Conservation (phyloP, 1,140 invertebrate genomes). For the Theocolax elegans region DNA sequence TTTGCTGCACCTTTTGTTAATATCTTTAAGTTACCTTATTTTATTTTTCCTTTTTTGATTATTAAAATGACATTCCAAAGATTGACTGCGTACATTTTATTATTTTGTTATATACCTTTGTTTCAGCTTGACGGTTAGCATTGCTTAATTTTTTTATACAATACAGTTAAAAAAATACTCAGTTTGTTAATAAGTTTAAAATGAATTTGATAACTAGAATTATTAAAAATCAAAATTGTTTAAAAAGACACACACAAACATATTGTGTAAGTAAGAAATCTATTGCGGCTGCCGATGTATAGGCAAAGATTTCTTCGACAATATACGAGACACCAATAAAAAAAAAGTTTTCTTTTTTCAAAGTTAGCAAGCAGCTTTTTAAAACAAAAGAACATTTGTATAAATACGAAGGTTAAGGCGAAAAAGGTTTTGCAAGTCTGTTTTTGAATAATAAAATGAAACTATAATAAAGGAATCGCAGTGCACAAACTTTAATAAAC, state of each 20-base stretch:
- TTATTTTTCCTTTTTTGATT: constrained; percentile 39
- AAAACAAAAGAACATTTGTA: no score
- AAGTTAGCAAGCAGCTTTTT: neutral
- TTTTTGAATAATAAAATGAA: no score
- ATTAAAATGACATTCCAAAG: constrained; percentile 44
- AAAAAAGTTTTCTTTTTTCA: no score
- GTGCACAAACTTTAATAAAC: constrained; percentile 24
- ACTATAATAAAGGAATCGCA: no score
- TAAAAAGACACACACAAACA: neutral
- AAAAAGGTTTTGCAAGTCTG: no score
- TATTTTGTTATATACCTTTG: constrained; percentile 33
- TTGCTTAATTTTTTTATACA: neutral
- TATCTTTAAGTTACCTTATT: constrained; percentile 40
- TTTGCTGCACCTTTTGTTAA: constrained; percentile 34
- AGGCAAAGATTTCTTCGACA: constrained; percentile 19
- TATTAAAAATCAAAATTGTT: constrained; percentile 10
- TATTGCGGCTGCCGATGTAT: neutral
- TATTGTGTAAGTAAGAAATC: constrained; percentile 16
- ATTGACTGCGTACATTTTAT: constrained; percentile 9
- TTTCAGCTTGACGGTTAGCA: neutral
- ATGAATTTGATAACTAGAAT: no score
- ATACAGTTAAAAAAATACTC: neutral
- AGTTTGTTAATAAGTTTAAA: neutral
- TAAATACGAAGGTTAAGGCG: no score
- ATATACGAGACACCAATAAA: constrained; percentile 4